Conservation (phyloP, 2,888 invertebrate genomes). For the Acanthopleura granulata region DNA sequence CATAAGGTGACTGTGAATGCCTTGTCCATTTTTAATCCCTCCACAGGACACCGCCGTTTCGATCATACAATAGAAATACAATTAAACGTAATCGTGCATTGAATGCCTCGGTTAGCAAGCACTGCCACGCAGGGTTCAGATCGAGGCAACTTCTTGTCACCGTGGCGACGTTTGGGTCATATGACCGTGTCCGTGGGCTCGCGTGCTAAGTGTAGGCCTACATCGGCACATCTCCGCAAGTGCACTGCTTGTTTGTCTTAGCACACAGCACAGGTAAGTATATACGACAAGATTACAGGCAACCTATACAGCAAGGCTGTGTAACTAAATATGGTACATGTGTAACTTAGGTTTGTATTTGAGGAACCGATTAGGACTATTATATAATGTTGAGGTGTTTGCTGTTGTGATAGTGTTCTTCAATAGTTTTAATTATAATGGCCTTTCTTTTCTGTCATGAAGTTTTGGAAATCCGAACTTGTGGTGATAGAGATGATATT, state of each 20-base stretch:
- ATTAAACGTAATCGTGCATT: neutral
- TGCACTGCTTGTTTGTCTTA: neutral
- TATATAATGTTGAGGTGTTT: no score
- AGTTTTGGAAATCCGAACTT: no score
- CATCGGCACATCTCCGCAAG: neutral
- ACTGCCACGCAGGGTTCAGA: neutral
- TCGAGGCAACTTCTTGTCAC: constrained; percentile 18
- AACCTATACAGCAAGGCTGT: no score
- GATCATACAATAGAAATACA: neutral
- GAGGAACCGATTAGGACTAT: no score
- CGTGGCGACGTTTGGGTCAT: constrained; percentile 57
- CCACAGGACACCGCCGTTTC: no score
- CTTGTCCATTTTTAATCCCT: no score
- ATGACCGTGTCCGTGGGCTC: constrained; percentile 31
- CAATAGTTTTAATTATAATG: no score
- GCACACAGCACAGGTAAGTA: neutral
- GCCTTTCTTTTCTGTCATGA: no score
- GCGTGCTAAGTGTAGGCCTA: neutral
- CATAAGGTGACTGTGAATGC: no score
- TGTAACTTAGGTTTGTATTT: neutral
- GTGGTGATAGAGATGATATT: no score
- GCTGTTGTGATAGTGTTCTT: no score
- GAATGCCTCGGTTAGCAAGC: constrained; percentile 7
- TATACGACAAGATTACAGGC: no score
- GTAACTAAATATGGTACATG: neutral